Base-by-base conservation (phyloP, 2,113 vertebrate species). In the Nerophis lumbriciformis region DNA sequence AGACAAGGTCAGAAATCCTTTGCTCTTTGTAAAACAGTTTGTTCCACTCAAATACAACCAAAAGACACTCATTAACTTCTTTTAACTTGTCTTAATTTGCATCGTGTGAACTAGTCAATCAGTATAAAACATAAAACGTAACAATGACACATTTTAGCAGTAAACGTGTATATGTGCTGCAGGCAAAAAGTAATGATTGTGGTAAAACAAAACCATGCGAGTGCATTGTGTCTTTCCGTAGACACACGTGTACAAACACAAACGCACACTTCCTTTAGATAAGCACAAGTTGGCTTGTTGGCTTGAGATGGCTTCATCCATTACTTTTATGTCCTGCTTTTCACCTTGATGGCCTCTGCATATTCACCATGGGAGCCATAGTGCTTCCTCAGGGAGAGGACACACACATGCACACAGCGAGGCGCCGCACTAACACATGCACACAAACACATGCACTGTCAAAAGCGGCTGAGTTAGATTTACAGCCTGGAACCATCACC, bases 401-500 rank as follows among this genome's bases (percentile, higher is more conserved):
- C 72, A 51, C 60, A 68, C 71, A 68, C 61, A 47, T 52, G 59
- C 57, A 52, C 51, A 70, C 66, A 63, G 13, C 7, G 10, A 45
- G 19, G 12, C 14, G 45, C 42, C 28, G 21, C 61, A 52, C 66
- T 61, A 63, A 70, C 72, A 75, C 63, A 65, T 52, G 66, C 58
- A 61, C 49, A 68, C 53, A 55, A 53, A 62, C 56, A 45, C 52
- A 49, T 57, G 6, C 49, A 35, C 60, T 44, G 75, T 83, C 82
- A 78, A 72, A 85, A 66, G 71, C 81, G 70, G 68, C 87, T 79
- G 73, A 70, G 80, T 77, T 72, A 84, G 93, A 96, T 97, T 96
- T 96, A 97, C 89, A 87, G 86, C 83, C 59, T 69, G 76, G 88
- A 92, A 92, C 91, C 88, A 90, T 94, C 94, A 96, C 94, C 94